A percentile compares a stretch with the other conserved stretches of the same genome.
Conservation (phyloP, 1,140 invertebrate genomes). For the Parasteatoda tepidariorum region DNA sequence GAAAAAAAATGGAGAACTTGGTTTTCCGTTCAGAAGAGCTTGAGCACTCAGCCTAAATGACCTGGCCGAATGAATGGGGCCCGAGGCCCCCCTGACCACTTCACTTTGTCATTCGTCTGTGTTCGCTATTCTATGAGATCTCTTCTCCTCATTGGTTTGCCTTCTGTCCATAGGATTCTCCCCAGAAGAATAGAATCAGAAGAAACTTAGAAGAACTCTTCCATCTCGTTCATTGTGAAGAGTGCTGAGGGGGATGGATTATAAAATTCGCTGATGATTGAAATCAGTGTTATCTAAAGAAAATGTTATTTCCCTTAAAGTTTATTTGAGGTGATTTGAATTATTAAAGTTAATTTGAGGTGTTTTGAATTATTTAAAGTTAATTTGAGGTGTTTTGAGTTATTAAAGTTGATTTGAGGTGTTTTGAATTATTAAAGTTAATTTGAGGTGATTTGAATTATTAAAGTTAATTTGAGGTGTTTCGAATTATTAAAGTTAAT, state of each 20-base stretch:
- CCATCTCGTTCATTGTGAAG: not conserved
- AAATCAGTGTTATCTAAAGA: too few relatives aligned
- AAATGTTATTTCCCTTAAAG: too few relatives aligned
- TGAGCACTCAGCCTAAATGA: constrained; percentile 56
- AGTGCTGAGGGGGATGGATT: not conserved
- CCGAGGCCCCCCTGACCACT: constrained; percentile 43
- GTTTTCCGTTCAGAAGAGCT: constrained; percentile 3
- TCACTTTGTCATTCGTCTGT: constrained; percentile 50
- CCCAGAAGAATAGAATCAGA: not conserved
- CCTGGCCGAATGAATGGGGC: constrained; percentile 36
- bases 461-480: too few relatives aligned
- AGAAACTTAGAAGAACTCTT: too few relatives aligned
- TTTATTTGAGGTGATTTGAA: too few relatives aligned
- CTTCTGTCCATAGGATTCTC: constrained; percentile 11
- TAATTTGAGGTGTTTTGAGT: too few relatives aligned
- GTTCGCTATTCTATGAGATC: not conserved
- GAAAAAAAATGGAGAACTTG: not conserved
- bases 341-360: too few relatives aligned
- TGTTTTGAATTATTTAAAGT: too few relatives aligned
- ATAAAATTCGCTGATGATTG: constrained; percentile 1
- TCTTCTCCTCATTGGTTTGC: constrained; percentile 5
- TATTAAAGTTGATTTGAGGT: too few relatives aligned
- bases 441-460: too few relatives aligned
- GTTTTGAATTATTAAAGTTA: too few relatives aligned
- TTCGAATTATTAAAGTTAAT: too few relatives aligned